These are phyloP conservation scores for Antidorcas marsupialis DNA, from an alignment of 2,113 vertebrate species.

Conservation along the genomic window DNA sequence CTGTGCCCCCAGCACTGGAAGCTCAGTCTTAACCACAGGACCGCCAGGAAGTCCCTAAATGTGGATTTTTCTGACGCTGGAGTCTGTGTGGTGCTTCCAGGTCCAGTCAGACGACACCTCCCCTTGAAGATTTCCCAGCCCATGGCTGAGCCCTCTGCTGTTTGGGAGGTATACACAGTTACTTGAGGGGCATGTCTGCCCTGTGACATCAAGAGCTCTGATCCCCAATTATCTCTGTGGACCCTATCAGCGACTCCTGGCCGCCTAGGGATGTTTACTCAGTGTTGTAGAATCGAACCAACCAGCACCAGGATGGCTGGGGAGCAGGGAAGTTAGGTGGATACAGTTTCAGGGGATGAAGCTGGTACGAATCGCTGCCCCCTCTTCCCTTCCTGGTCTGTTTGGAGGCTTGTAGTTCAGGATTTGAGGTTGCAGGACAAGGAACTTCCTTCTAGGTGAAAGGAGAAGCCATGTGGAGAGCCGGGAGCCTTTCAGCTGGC, in stretches of 20 bases:
- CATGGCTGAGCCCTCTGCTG: rapidly evolving
- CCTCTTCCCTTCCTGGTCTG: not conserved
- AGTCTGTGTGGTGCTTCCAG: not conserved
- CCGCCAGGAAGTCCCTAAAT: not conserved
- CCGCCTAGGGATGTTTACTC: too few species aligned
- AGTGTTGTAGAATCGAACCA: not conserved
- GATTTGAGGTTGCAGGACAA: not conserved
- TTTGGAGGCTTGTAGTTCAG: not conserved
- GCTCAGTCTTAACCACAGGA: not conserved
- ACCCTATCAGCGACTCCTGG: not conserved
- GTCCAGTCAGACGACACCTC: not conserved
- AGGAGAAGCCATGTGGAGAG: not conserved
- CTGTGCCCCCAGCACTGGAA: not conserved
- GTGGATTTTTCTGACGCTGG: not conserved
- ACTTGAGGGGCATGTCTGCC: not conserved
- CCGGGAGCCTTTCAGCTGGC: rapidly evolving
- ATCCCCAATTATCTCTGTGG: not conserved
- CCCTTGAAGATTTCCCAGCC: not conserved
- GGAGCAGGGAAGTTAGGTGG: not conserved
- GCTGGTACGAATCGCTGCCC: not conserved
- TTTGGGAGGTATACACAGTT: not conserved
- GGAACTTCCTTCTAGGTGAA: not conserved
- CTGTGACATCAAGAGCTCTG: not conserved
- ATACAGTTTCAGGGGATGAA: not conserved
- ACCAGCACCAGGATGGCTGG: not conserved